Conservation (phyloP, 2,797 vertebrate genomes). For the Myiotriccus ornatus region DNA sequence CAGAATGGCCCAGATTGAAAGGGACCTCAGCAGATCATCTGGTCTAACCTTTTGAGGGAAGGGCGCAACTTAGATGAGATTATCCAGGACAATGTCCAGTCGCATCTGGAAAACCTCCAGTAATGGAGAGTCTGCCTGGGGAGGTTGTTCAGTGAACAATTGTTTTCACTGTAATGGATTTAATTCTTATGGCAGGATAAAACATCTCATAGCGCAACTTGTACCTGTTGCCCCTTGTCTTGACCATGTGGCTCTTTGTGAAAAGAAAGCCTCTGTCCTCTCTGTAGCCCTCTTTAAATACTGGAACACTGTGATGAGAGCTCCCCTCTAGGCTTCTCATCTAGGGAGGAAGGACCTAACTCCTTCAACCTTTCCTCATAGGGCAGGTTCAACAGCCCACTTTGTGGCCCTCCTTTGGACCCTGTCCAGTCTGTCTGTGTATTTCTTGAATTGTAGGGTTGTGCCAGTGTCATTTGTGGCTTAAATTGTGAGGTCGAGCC, state of each 20-base stretch:
- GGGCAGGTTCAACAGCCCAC: background rate
- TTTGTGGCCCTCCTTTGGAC: background rate
- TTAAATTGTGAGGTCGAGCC: background rate
- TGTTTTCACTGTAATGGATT: background rate
- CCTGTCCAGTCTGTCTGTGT: background rate
- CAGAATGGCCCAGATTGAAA: background rate
- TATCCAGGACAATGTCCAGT: background rate
- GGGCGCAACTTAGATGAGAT: background rate
- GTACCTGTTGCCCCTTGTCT: background rate
- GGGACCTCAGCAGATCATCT: background rate
- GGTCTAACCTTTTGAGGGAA: background rate
- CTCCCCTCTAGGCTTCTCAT: background rate
- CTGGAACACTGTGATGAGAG: background rate
- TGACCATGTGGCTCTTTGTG: background rate
- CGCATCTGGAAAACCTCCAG: background rate
- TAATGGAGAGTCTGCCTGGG: background rate
- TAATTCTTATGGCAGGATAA: background rate
- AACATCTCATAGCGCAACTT: background rate
- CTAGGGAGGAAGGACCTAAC: background rate
- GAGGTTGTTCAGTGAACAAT: background rate
- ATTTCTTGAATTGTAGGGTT: background rate
- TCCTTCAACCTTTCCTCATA: background rate
- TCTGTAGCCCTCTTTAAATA: background rate
- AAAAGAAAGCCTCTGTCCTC: background rate
- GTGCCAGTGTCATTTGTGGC: background rate